Evolutionary conservation across 2,888 invertebrate species (phyloP), one percentile per base, ranked within the genome.

Genomic region (Macaria notata): DNA sequence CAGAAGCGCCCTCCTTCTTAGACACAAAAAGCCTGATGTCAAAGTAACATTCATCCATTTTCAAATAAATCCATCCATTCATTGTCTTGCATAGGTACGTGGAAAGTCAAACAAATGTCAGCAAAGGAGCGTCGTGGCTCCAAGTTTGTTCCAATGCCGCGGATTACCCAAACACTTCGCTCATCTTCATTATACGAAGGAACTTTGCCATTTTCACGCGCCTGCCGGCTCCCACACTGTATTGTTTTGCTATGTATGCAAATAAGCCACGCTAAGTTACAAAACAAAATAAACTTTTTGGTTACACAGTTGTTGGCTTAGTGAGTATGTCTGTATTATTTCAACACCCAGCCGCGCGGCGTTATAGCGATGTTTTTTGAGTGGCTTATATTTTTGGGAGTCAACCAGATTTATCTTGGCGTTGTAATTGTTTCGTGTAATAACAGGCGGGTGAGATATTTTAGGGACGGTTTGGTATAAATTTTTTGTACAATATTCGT

Each of bases 131-230:
- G 52, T 44, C 36, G 83, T 59, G 85, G 86, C 80, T 83, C 69
- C 71, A 86, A 88, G 84, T 88, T 88, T 77, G 67, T 68, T 68
- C 70, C 72, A 74, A 75, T 76, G 82, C 76, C 75, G 76, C 73
- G 84, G 87, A 88, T 88, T 86, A 86, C 78, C 73, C 66, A 69
- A 75, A 83, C 79, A 79, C 81, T 79, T 78, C 75, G 70, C 85
- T 78, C 87, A 79, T 85, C 86, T 88, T 88, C 88, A 88, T 90
- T 90, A 88, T 89, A 83, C 88, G 73, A 64, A 64, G 50, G 70
- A 88, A 88, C 81, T 89, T 90, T 78, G 73, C 76, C 73, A 79
- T 83, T 81, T 81, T 81, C 81, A 75, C 84, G 81, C 83, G 76
- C 77, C 76, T 76, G 76, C 79, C 76, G 73, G 75, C 76, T 71